Evolutionary conservation across 2,797 vertebrate species (phyloP).

Genomic region (Amphiprion clarkii): DNA sequence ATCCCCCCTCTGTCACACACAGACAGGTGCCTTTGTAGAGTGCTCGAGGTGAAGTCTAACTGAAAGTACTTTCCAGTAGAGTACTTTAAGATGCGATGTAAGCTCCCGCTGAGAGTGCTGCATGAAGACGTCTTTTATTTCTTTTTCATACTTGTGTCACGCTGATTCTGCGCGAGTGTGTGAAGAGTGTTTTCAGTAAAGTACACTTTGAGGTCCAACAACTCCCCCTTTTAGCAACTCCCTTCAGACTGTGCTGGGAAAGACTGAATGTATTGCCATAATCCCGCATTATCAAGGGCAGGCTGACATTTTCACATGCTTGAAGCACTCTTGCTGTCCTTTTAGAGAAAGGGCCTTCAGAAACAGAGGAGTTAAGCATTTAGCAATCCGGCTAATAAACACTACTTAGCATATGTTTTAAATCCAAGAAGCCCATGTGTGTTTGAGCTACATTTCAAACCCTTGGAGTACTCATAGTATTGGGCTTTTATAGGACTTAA

Average conservation of each 20-base stretch:
- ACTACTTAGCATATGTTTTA: slow-evolving; percentile 22
- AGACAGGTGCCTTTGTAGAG: slow-evolving; percentile 44
- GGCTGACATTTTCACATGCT: slow-evolving; percentile 59
- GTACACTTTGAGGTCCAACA: slow-evolving; percentile 58
- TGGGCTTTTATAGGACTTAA: slow-evolving; percentile 43
- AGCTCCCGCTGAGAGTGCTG: slow-evolving; percentile 50
- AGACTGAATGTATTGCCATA: slow-evolving; percentile 39
- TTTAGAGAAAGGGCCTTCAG: slow-evolving; percentile 2
- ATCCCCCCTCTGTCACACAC: slow-evolving; percentile 23
- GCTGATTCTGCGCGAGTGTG: slow-evolving; percentile 44
- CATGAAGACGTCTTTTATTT: slow-evolving; percentile 53
- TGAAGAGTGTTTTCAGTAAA: slow-evolving; percentile 61
- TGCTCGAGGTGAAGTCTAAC: slow-evolving; percentile 37
- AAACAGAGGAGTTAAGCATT: slow-evolving; percentile 29
- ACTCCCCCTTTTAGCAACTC: slow-evolving; percentile 60
- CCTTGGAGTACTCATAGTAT: neutral
- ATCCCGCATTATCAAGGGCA: slow-evolving; percentile 65
- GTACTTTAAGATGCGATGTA: slow-evolving; percentile 53
- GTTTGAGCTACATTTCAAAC: slow-evolving; percentile 18
- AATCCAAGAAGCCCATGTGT: neutral
- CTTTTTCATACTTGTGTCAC: slow-evolving; percentile 61
- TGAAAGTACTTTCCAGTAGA: slow-evolving; percentile 43
- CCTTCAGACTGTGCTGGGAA: slow-evolving; percentile 48
- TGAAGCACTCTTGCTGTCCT: slow-evolving; percentile 30
- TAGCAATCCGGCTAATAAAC: slow-evolving; percentile 19